Percentiles rank a stretch among this genome's conserved stretches.
Evolutionary conservation across 2,888 invertebrate genomes (phyloP).

Genomic region (Erebia ligea): DNA sequence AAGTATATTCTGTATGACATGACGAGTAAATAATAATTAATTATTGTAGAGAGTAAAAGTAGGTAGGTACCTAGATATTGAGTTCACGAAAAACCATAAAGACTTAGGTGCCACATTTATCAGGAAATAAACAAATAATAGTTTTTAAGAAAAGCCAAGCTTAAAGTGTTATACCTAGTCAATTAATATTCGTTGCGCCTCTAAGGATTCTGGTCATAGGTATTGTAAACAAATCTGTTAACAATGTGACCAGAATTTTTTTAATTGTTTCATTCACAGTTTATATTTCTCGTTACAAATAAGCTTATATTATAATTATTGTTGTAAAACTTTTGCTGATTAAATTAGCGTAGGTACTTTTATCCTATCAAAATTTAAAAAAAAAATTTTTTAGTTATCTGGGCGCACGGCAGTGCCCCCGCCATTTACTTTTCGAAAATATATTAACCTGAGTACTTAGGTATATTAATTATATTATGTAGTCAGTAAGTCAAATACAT

Average conservation of each 20-base stretch:
- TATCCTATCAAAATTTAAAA: neutral
- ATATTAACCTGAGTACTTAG: too few relatives aligned
- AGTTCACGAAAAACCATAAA: too few relatives aligned
- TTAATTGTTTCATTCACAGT: neutral
- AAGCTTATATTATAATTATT: neutral
- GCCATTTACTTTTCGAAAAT: too few relatives aligned
- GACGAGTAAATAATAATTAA: neutral
- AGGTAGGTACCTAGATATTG: too few relatives aligned
- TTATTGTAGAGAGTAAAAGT: neutral
- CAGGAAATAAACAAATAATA: too few relatives aligned
- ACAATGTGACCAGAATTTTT: too few relatives aligned
- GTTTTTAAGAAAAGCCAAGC: constrained; percentile 20
- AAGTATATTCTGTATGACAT: neutral
- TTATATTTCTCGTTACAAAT: constrained; percentile 18
- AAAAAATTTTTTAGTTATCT: neutral
- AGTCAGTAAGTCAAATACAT: too few relatives aligned
- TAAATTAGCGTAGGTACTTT: neutral
- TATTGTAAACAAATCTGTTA: neutral
- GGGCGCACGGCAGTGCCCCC: too few relatives aligned
- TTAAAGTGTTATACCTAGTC: constrained; percentile 21
- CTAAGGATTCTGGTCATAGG: constrained; percentile 20
- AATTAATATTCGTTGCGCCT: constrained; percentile 24
- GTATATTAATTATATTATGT: too few relatives aligned
- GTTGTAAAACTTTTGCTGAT: too few relatives aligned
- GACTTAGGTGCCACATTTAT: too few relatives aligned